Evolutionary conservation across 2,113 vertebrate genomes (phyloP), one percentile per base, ranked within the genome.

Genomic region (Paramisgurnus dabryanus): DNA sequence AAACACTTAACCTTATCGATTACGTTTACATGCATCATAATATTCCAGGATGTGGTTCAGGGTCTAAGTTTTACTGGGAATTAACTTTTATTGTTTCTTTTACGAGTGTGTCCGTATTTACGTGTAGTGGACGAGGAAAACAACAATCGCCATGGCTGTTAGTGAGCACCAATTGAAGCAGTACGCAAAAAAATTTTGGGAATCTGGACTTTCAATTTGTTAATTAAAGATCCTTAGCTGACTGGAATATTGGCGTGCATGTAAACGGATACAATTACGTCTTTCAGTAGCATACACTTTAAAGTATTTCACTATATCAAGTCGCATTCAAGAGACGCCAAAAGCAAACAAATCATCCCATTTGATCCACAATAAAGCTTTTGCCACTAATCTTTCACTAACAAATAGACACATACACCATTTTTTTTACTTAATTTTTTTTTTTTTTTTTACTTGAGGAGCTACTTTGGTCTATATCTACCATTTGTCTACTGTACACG

Each of bases 391-490:
- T 61, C 84, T 74, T 83, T 85, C 67, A 67, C 78, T 86, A 87
- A 68, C 75, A 86, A 86, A 88, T 79, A 85, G 50, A 90, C 84
- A 88, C 86, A 86, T 86, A 77, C 73, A 76, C 74, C 2, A 22
- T 67, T 73, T 86, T 86, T 82, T 70, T 84, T 79, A 71, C 18
- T 47, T 7, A 15, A 4, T 1, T 50, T 67, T 82, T 67, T 63
- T 2, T 45, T 78, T 68, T 71, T 85, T 87, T 84, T 86, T 74
- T 13, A 85, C 58, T 83, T 83, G 80, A 85, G 73, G 71, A 89
- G 86, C 90, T 91, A 92, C 91, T 92, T 93, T 92, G 92, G 91
- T 88, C 89, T 90, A 86, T 74, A 85, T 91, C 90, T 91, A 92
- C 88, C 84, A 82, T 84, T 84, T 85, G 84, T 87, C 73, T 87